These are phyloP conservation scores for Epistrophe eligans DNA, from an alignment of 2,888 invertebrate species.

Conservation along the genomic window DNA sequence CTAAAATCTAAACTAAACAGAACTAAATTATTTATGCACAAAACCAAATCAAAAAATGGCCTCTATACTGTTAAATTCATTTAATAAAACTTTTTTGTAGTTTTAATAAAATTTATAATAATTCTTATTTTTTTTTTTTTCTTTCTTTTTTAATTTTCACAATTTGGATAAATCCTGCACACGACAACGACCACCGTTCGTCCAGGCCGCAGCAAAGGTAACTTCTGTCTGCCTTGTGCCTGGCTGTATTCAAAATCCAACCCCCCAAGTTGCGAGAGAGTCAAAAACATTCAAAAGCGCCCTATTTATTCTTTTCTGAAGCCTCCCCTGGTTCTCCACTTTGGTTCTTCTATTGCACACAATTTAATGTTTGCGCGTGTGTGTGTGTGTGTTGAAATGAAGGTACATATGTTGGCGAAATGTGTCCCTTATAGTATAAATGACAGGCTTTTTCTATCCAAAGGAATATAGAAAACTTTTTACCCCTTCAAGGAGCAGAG, in stretches of 20 bases:
- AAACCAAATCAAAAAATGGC: constrained; percentile 67
- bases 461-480: constrained; percentile 44
- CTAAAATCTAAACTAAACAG: constrained; percentile 37
- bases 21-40: constrained; percentile 57
- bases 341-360: constrained; percentile 3
- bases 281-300: constrained; percentile 60
- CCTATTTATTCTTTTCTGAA: constrained; percentile 40
- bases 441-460: constrained; percentile 33
- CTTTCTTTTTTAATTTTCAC: constrained; percentile 44
- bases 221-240: constrained; percentile 83
- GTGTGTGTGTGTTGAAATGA: constrained; percentile 47
- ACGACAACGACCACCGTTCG: constrained; percentile 82
- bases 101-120: constrained; percentile 45
- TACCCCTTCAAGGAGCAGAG: constrained; percentile 72
- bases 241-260: constrained; percentile 76
- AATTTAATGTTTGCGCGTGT: neutral
- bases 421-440: constrained; percentile 4
- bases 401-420: constrained; percentile 32
- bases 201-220: constrained; percentile 85
- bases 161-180: constrained; percentile 76
- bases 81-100: constrained; percentile 31
- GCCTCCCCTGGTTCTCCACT: constrained; percentile 65
- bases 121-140: constrained; percentile 51
- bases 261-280: constrained; percentile 72
- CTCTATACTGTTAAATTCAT: constrained; percentile 65